Conservation (phyloP, 2,113 vertebrate species). For the Corapipo altera region DNA sequence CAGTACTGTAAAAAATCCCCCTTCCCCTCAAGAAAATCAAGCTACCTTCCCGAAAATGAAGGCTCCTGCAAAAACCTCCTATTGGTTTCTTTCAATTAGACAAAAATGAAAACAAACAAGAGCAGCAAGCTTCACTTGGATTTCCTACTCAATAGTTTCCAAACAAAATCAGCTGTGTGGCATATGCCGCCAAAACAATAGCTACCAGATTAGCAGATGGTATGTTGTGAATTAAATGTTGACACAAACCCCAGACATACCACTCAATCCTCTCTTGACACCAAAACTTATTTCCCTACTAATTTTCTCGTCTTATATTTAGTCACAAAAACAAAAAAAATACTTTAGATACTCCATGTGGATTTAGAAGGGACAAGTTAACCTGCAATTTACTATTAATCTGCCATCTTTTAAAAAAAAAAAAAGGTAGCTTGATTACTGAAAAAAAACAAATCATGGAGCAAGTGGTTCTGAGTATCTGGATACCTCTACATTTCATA, state of each 20-base stretch:
- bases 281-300: background rate
- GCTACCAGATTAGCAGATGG: constrained; percentile 37
- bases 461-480: background rate
- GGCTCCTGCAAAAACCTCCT: background rate
- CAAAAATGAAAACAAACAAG: background rate
- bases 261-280: background rate
- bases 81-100: background rate
- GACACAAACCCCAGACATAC: background rate
- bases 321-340: background rate
- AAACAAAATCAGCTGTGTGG: background rate
- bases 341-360: background rate
- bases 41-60: background rate
- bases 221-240: constrained; percentile 36
- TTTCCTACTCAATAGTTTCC: background rate
- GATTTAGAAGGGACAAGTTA: background rate
- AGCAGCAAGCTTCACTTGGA: background rate
- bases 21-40: background rate
- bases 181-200: constrained; percentile 51
- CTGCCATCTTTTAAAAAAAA: background rate
- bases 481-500: background rate
- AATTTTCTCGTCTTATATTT: constrained; percentile 31
- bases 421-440: background rate
- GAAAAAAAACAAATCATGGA: background rate
- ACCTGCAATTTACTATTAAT: background rate
- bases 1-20: background rate